These are phyloP conservation scores for Elaphurus davidianus DNA, from an alignment of 2,113 vertebrate species.

Conservation along the genomic window DNA sequence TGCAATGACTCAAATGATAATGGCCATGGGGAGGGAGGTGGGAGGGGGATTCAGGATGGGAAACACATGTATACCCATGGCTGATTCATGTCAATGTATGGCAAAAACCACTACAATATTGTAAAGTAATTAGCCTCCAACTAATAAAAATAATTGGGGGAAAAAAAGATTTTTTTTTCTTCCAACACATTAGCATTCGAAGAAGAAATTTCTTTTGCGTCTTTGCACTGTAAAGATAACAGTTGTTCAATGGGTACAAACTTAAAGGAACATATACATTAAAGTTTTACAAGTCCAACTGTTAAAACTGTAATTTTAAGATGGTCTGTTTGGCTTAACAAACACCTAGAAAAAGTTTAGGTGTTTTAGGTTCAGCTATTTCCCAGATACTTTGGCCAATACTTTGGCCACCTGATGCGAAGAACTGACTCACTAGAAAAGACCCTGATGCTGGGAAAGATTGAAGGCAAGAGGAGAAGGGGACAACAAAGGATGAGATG, in stretches of 20 bases:
- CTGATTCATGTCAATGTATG: too few species aligned
- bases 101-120: too few species aligned
- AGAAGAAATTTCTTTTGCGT: background rate
- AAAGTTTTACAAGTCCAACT: background rate
- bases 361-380: background rate
- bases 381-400: background rate
- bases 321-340: background rate
- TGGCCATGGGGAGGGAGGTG: too few species aligned
- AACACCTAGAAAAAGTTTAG: background rate
- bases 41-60: too few species aligned
- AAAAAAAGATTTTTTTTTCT: background rate
- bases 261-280: background rate
- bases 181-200: background rate
- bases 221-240: background rate
- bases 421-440: background rate
- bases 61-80: too few species aligned
- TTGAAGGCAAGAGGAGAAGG: background rate
- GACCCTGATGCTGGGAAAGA: background rate
- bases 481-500: background rate
- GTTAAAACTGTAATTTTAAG: slow-evolving; percentile 19
- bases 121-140: too few species aligned
- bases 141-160: too few species aligned
- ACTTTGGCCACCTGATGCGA: background rate
- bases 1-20: too few species aligned
- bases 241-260: background rate